These are phyloP conservation scores for Mus caroli DNA, from an alignment of 2,797 vertebrate species.

Conservation along the genomic window DNA sequence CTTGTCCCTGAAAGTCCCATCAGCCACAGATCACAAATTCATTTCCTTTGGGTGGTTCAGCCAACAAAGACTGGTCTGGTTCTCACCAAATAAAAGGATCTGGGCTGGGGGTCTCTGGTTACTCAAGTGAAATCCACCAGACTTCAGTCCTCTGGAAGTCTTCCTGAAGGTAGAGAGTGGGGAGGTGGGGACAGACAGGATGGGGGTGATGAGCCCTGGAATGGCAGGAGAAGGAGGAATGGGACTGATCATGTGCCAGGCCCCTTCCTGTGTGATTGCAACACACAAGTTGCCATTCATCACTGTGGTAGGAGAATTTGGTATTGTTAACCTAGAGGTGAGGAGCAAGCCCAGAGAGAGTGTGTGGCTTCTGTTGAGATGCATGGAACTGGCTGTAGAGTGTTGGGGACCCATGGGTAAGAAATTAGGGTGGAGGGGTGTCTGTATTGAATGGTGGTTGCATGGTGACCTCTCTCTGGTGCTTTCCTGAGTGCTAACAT, in stretches of 20 bases:
- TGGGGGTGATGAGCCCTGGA: not conserved
- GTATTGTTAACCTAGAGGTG: not conserved
- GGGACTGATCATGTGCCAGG: not conserved
- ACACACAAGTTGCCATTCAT: not conserved
- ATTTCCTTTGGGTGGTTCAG: constrained; percentile 15
- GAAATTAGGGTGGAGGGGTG: not conserved
- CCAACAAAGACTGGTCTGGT: not conserved
- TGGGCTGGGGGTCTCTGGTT: not conserved
- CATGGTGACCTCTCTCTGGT: not conserved
- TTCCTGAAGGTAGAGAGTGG: not conserved
- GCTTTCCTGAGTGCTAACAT: not conserved
- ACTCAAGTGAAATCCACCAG: not conserved
- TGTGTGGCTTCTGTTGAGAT: not conserved
- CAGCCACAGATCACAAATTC: not conserved
- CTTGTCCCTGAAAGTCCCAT: not conserved
- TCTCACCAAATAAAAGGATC: not conserved
- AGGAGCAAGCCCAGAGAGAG: not conserved
- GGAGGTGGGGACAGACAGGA: not conserved
- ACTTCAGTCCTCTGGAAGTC: not conserved
- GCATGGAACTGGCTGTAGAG: not conserved
- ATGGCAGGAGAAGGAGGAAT: not conserved
- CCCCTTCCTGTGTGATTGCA: not conserved
- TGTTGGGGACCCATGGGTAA: no score
- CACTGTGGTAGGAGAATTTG: not conserved
- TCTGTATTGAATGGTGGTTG: not conserved